phyloP scores from a whole-genome alignment of 2,888 invertebrate genomes.

The Tachina lurida region DNA sequence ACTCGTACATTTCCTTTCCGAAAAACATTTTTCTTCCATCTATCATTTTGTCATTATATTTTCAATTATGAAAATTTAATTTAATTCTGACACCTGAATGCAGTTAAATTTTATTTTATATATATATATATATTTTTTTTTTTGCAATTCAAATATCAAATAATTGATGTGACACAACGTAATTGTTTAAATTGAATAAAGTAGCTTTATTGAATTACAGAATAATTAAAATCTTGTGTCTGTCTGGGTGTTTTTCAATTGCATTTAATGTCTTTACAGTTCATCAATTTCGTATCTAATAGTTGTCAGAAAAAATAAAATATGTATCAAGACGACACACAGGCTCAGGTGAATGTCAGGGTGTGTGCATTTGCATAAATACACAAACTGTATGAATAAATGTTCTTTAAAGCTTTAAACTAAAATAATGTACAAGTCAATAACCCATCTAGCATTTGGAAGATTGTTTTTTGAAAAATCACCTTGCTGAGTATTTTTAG shows the following conservation, averaged over 20 bases:
- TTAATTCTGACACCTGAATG: conserved; percentile 13
- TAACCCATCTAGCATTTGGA: no score
- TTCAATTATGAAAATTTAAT: background rate
- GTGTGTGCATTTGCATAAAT: background rate
- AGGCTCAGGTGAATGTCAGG: background rate
- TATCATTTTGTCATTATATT: background rate
- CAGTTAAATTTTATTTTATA: conserved; percentile 9
- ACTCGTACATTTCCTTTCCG: background rate
- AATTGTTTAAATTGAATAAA: conserved; percentile 36
- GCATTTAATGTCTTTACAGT: conserved; percentile 28
- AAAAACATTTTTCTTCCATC: background rate
- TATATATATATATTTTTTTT: background rate
- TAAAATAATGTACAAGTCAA: conserved; percentile 15
- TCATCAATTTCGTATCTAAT: conserved; percentile 21
- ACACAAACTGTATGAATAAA: conserved; percentile 10
- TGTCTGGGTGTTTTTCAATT: conserved; percentile 14
- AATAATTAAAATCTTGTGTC: conserved; percentile 42
- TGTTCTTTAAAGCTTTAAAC: conserved; percentile 6
- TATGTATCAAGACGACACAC: background rate
- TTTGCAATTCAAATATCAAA: conserved; percentile 19
- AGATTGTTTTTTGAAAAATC: no score
- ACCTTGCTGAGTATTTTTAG: no score
- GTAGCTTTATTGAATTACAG: conserved; percentile 42
- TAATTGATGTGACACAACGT: conserved; percentile 8
- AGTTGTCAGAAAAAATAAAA: background rate